A percentile compares a stretch with the other conserved stretches of the same genome.
Conservation (phyloP, 2,113 vertebrate genomes). For the Orientallactaga bullata region DNA sequence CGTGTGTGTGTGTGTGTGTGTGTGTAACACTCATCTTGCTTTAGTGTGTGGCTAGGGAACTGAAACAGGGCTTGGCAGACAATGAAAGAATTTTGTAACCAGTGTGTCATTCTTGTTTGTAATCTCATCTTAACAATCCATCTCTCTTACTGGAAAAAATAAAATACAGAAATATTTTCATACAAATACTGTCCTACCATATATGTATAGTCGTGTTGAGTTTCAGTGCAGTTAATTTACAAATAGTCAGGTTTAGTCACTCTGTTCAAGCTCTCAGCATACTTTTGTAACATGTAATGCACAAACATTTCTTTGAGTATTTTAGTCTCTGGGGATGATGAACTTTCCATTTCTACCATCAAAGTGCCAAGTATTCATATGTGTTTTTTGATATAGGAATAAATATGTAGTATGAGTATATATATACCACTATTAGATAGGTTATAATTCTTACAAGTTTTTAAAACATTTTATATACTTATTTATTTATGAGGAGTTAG, state of each 20-base stretch:
- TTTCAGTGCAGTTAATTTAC: neutral
- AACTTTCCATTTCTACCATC: neutral
- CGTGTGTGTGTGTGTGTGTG: too few species aligned
- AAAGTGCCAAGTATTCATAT: neutral
- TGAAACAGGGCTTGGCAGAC: too few species aligned
- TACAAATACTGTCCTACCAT: too few species aligned
- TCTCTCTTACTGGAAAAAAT: neutral
- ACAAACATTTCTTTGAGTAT: neutral
- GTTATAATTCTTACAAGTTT: neutral
- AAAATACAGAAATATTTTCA: neutral
- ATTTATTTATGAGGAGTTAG: too few species aligned
- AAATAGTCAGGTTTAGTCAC: neutral
- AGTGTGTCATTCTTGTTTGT: neutral
- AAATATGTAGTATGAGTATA: neutral
- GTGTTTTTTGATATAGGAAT: neutral
- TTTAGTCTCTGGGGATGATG: neutral
- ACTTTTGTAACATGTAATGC: neutral
- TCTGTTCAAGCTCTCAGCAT: neutral
- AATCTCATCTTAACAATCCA: neutral
- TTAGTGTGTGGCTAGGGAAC: too few species aligned
- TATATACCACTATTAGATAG: neutral
- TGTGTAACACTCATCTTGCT: too few species aligned
- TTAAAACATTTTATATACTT: neutral
- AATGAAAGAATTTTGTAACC: neutral
- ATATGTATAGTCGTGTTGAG: neutral